Base-by-base conservation (phyloP, 2,113 vertebrate species). In the Datnioides undecimradiatus region DNA sequence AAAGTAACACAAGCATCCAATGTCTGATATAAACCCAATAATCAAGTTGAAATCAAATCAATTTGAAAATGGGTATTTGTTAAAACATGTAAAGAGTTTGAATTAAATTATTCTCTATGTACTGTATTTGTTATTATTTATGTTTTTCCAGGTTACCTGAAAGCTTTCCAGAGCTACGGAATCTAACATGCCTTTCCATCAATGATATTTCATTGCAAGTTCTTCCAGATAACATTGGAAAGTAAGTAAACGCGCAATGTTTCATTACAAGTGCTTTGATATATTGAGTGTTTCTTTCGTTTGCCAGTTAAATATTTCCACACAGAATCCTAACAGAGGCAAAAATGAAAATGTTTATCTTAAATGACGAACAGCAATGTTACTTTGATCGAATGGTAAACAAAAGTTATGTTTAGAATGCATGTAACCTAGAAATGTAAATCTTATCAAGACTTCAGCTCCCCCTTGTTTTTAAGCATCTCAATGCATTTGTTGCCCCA, bases 181-280 rank as follows among this genome's bases (percentile, higher is more conserved):
- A 97, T 90, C 94, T 99, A 88, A 97, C 97, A 0, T 98, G 97
- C 94, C 97, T 99, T 91, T 99, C 98, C 90, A 97, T 98, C 91
- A 99, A 99, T 91, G 98, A 99, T 93, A 97, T 99, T 95, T 99
- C 98, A 48, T 92, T 99, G 84, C 97, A 99, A 90, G 93, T 90
- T 80, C 96, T 99, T 93, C 98, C 98, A 89, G 97, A 98, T 60
- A 98, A 99, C 93, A 97, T 99, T 92, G 98, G 98, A 91, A 99
- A 99, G 98, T 99, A 96, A 98, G 97, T 96, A 38, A 29, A 67
- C 33, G 54, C 40, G 29, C 8, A 14, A 2, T 23, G 11, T 46
- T 68, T 59, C 9, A 14, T 66, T 31, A 12, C 14, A 29, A 19
- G 13, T 46, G 21, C 12, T 19, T 23, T 58, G 66, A 71, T 68